These are phyloP conservation scores for Pseudochirops corinnae DNA, from an alignment of 2,797 vertebrate genomes.

Conservation along the genomic window DNA sequence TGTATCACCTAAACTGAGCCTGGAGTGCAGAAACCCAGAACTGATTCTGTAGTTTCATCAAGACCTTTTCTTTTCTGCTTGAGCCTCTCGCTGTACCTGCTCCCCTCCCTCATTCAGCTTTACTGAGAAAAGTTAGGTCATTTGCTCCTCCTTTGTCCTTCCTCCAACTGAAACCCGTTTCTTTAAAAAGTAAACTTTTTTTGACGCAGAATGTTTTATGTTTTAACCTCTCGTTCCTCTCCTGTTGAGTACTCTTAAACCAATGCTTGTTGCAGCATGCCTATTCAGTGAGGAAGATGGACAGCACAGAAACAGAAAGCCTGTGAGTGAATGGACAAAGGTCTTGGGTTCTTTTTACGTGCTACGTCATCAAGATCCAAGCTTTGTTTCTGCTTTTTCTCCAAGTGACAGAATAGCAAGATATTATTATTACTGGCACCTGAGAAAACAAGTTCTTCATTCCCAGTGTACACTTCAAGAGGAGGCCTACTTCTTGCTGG, in stretches of 20 bases:
- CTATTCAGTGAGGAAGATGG: not conserved
- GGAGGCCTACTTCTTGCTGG: conserved; percentile 98
- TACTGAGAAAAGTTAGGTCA: not conserved
- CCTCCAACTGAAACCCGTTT: conserved; percentile 12
- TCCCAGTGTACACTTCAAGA: conserved; percentile 95
- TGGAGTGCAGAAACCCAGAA: not conserved
- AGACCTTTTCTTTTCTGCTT: not conserved
- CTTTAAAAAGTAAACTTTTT: not conserved
- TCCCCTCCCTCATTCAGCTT: not conserved
- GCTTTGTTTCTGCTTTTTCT: conserved; percentile 58
- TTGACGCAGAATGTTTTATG: not conserved
- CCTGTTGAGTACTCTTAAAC: not conserved
- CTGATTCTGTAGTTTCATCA: not conserved
- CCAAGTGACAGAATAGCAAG: conserved; percentile 93
- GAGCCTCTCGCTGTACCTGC: not conserved
- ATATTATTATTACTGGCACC: conserved; percentile 99
- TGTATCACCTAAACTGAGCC: not conserved
- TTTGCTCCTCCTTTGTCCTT: not conserved
- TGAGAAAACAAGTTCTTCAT: conserved; percentile 96
- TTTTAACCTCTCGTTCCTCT: not conserved
- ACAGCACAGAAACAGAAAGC: conserved; percentile 18
- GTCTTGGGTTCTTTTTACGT: conserved; percentile 57
- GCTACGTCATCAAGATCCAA: conserved; percentile 46
- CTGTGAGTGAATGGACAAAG: conserved; percentile 45
- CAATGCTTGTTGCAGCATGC: not conserved